Conservation (phyloP, 53 echinoderm and acorn worm genomes). For the Zoroaster sp. region DNA sequence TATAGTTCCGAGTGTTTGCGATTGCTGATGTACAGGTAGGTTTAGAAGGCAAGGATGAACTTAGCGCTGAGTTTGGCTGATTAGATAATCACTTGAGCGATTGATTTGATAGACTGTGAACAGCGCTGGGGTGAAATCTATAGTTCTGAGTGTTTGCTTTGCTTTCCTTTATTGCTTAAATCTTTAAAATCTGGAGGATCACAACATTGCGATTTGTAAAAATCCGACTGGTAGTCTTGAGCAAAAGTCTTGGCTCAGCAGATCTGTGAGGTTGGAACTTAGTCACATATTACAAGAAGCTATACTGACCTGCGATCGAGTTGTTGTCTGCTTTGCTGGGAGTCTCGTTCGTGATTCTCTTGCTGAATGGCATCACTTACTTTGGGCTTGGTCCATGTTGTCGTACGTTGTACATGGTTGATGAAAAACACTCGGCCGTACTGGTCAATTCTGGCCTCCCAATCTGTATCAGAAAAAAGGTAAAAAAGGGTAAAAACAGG, state of each 20-base stretch:
- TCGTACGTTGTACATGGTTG: conserved; percentile 84
- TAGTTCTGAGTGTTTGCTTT: no score
- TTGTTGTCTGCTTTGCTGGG: conserved; percentile 85
- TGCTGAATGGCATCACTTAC: conserved; percentile 56
- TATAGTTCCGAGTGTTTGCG: conserved; percentile 30
- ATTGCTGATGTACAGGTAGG: conserved; percentile 4
- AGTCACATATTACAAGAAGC: not conserved
- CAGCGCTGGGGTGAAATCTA: not conserved
- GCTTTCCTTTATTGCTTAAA: no score
- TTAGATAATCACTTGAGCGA: not conserved
- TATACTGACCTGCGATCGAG: conserved; percentile 79
- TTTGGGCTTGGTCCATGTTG: conserved; percentile 91
- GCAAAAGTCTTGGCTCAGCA: no score
- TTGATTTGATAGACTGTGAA: not conserved
- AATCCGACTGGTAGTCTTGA: no score
- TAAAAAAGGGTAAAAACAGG: not conserved
- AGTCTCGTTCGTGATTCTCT: conserved; percentile 68
- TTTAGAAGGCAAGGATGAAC: conserved; percentile 34
- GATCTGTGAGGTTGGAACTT: no score
- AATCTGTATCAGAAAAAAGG: conserved; percentile 55
- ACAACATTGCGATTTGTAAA: no score
- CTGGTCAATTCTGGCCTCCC: conserved; percentile 98
- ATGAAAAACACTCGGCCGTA: conserved; percentile 96
- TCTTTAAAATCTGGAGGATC: no score
- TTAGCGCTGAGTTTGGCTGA: not conserved